Evolutionary conservation across 2,797 vertebrate genomes (phyloP).

Genomic region (Melanotaenia parkinsoni): DNA sequence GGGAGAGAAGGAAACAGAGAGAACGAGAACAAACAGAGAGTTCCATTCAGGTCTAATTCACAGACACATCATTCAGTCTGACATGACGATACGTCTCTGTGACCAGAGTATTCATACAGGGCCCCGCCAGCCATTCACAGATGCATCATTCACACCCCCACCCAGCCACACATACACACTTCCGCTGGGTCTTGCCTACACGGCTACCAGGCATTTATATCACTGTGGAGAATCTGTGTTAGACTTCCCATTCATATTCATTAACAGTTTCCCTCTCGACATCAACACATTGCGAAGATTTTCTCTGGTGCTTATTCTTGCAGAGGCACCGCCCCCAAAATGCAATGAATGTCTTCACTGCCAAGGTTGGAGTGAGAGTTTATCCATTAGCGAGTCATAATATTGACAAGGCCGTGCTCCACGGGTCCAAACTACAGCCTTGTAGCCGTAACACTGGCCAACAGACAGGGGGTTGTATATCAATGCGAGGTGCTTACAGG

Average conservation of each 20-base stretch:
- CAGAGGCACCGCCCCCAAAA: slow-evolving; percentile 48
- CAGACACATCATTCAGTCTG: slow-evolving; percentile 81
- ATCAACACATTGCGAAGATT: slow-evolving; percentile 40
- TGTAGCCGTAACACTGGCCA: slow-evolving; percentile 69
- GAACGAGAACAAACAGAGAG: slow-evolving; percentile 77
- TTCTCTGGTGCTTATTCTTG: slow-evolving; percentile 41
- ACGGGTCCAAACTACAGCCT: slow-evolving; percentile 60
- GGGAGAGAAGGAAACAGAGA: slow-evolving; percentile 47
- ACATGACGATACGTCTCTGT: slow-evolving; percentile 74
- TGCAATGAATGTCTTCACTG: slow-evolving; percentile 57
- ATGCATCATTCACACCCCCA: slow-evolving; percentile 73
- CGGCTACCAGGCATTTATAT: slow-evolving; percentile 61
- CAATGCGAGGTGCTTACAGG: slow-evolving; percentile 74
- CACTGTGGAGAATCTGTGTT: slow-evolving; percentile 40
- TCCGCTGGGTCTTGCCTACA: slow-evolving; percentile 50
- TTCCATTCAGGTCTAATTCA: slow-evolving; percentile 79
- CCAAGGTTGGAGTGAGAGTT: slow-evolving; percentile 69
- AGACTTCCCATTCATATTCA: slow-evolving; percentile 48
- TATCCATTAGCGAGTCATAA: slow-evolving; percentile 75
- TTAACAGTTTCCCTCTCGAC: slow-evolving; percentile 42
- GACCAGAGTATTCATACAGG: slow-evolving; percentile 72
- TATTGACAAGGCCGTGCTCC: slow-evolving; percentile 74
- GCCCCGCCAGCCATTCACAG: slow-evolving; percentile 64
- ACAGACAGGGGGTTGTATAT: slow-evolving; percentile 70
- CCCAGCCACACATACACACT: slow-evolving; percentile 65